Evolutionary conservation across 2,113 vertebrate genomes (phyloP), one percentile per base, ranked within the genome.

Genomic region (Nothocercus nigrocapillus): DNA sequence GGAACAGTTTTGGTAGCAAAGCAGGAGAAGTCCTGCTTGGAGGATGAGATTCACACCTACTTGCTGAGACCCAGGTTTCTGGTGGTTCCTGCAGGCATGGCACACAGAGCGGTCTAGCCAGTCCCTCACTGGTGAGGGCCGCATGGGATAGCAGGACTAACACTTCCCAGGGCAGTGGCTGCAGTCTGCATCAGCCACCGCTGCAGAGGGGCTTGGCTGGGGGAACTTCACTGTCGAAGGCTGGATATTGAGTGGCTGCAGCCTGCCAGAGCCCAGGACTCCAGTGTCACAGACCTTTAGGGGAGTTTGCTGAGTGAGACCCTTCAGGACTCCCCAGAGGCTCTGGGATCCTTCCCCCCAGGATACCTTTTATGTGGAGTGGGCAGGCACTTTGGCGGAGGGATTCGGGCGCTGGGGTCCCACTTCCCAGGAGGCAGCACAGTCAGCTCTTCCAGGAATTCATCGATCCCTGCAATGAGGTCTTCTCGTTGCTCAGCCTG

Each of bases 361-460:
- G 25, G 59, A 51, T 97, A 98, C 98, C 98, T 98, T 93, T 94
- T 98, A n/a, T 94, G 79, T 1, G 34, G 77, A 63, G 96, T 91
- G 3, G 90, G 95, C 92, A 98, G 81, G 74, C 76, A 77, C 92
- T 96, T 98, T 0, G 95, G 97, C 0, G 98, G 98, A 78, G 96
- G 90, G 77, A 98, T 98, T 70, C 97, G 97, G 54, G 91, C 47
- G 34, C 96, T 97, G 6, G 85, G 96, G 90, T 98, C 98, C 98
- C 98, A 98, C 77, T 97, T 98, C 38, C 98, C 96, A 20, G 98
- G 98, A 49, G 98, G 98, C 42, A 98, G 97, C 84, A 98, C 97
- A 17, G 96, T 97, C 78, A 98, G 93, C 75, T 98, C 97, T 63
- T 98, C 96, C 82, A 98, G 75, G 89, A 98, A 98, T 0, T 24